Percentiles rank a stretch among this genome's conserved stretches.
Evolutionary conservation across 2,888 invertebrate species (phyloP).

Genomic region (Malthinus flaveolus): DNA sequence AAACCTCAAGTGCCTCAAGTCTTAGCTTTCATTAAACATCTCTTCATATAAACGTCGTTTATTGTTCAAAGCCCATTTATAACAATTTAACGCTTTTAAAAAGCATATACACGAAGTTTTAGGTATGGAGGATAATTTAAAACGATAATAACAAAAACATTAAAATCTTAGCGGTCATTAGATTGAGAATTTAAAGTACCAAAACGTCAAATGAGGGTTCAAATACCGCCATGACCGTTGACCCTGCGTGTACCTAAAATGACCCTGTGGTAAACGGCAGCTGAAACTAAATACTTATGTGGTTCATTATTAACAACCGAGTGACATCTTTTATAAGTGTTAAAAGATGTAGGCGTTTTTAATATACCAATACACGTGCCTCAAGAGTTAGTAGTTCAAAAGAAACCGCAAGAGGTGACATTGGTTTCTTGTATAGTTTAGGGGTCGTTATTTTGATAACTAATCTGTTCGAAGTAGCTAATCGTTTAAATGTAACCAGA

Average conservation of each 20-base stretch:
- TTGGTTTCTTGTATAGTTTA: too few relatives aligned
- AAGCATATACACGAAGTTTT: background rate
- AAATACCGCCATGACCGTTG: conserved; percentile 49
- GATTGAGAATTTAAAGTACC: conserved; percentile 10
- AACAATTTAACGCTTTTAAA: too few relatives aligned
- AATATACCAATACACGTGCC: background rate
- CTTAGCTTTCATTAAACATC: too few relatives aligned
- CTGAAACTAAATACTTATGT: conserved; percentile 8
- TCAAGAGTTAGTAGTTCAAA: too few relatives aligned
- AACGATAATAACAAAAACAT: conserved; percentile 11
- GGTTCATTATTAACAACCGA: conserved; percentile 2
- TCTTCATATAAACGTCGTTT: too few relatives aligned
- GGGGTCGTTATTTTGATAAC: too few relatives aligned
- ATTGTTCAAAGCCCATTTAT: too few relatives aligned
- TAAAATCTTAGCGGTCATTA: conserved; percentile 13
- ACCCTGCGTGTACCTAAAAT: conserved; percentile 35
- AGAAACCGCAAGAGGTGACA: too few relatives aligned
- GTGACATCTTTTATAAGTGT: conserved; percentile 7
- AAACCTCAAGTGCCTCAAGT: too few relatives aligned
- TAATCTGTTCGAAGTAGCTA: too few relatives aligned
- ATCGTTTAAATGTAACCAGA: too few relatives aligned
- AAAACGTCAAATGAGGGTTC: conserved; percentile 38
- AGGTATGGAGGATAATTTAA: background rate
- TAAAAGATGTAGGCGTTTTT: conserved; percentile 9
- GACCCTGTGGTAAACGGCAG: conserved; percentile 16